A percentile compares a stretch with the other conserved stretches of the same genome.
Conservation (phyloP, 1,140 invertebrate genomes). For the Caenorhabditis briggsae region DNA sequence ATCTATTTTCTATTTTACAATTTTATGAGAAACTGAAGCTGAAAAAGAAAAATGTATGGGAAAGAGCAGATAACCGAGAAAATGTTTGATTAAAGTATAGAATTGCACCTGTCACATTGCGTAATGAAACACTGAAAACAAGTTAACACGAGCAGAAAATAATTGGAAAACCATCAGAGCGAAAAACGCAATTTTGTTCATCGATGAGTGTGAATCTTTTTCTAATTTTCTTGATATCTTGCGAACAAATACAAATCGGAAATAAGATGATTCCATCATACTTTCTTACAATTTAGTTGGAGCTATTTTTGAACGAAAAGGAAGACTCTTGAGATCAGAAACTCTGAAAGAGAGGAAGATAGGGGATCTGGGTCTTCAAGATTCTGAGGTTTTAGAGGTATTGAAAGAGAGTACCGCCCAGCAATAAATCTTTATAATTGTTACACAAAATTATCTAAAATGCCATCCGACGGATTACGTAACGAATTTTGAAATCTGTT, state of each 20-base stretch:
- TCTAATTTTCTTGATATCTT: constrained; percentile 2
- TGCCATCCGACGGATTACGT: too few relatives aligned
- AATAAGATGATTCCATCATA: constrained; percentile 39
- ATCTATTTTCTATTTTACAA: not conserved
- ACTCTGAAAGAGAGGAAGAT: too few relatives aligned
- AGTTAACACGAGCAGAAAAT: not conserved
- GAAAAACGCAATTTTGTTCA: not conserved
- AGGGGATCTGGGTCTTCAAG: too few relatives aligned
- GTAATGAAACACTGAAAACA: not conserved
- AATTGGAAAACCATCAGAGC: constrained; percentile 15
- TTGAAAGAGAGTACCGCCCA: too few relatives aligned
- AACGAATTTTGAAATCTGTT: too few relatives aligned
- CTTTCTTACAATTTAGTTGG: not conserved
- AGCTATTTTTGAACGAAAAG: constrained; percentile 4
- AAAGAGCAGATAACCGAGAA: not conserved
- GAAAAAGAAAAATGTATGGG: not conserved
- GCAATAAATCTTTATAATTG: too few relatives aligned
- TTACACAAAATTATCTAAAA: too few relatives aligned
- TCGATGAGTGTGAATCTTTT: not conserved
- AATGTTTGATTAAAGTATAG: not conserved
- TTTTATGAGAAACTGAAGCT: not conserved
- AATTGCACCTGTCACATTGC: not conserved
- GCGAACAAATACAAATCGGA: constrained; percentile 31
- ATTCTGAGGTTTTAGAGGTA: too few relatives aligned
- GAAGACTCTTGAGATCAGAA: too few relatives aligned